Base-by-base conservation (phyloP, 30 jellyfish, hydroid and myxozoan genomes). In the Aurelia aurita complex sp. Pacific region DNA sequence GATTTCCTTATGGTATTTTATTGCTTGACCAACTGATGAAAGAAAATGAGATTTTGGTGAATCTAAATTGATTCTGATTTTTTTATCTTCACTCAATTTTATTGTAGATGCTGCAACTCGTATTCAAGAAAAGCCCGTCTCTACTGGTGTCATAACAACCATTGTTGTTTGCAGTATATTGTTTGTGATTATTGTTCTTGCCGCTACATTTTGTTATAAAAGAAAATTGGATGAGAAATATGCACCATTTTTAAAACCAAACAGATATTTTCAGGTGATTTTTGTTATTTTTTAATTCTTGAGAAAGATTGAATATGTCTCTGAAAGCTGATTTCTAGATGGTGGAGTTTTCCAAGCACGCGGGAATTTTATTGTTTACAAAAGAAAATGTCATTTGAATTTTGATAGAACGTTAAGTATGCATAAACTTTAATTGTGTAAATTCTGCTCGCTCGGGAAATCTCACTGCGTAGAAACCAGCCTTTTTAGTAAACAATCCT, bases 181-280 rank as follows among this genome's bases (percentile, higher is more conserved):
- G 35, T 69, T 80, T 62, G 82, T 88, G 57, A 32, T 82, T 4
- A 63, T 87, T 59, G 66, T 84, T 14, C 23, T 83, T 43, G 81
- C 74, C 7, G 60, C 75, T 13, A 79, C 81, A 5, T 71, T 82
- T 63, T 85, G 96, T 76, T 85, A 94, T 83, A 72, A 75, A 59
- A 71, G 91, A 69, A 60, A 83, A 34, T 23, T 88, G 51, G 88
- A 82, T 51, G 67, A 85, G 85, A 88, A 94, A 65, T 94, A 74
- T 80, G 98, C 98, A 12, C 94, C 90, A 4, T 85, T 66, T 60
- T 51, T 94, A 76, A 65, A 76, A 18, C 98, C 98, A 52, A 78
- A 94, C 88, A 73, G 92, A 35, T 83, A 82, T 34, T 94, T 94
- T 69, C 71, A 83, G 94, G 98, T 94, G 74, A 52, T 72, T 4